Percentiles rank a stretch among this genome's conserved stretches.
phyloP scores from a whole-genome alignment of 2,888 invertebrate species.

The Harpalus rufipes region DNA sequence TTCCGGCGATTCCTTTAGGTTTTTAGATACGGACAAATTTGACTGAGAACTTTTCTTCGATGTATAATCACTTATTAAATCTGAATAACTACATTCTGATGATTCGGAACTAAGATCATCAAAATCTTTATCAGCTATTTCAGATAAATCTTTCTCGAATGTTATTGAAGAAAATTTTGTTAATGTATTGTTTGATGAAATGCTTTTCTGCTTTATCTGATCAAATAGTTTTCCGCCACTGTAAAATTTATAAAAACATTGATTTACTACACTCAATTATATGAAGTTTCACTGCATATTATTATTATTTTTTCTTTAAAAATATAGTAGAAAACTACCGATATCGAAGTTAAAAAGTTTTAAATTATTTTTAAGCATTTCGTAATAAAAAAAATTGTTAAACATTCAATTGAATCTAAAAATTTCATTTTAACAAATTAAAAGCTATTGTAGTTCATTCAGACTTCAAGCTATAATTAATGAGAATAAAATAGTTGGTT shows the following conservation, averaged over 20 bases:
- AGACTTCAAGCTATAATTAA: too few relatives aligned
- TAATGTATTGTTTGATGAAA: constrained; percentile 1
- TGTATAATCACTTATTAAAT: constrained; percentile 75
- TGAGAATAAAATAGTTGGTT: too few relatives aligned
- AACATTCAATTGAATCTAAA: too few relatives aligned
- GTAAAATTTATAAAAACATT: constrained; percentile 69
- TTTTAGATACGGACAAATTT: constrained; percentile 49
- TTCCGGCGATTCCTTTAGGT: constrained; percentile 29
- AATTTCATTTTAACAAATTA: too few relatives aligned
- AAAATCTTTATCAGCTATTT: constrained; percentile 53
- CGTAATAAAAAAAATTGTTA: too few relatives aligned
- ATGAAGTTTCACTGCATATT: too few relatives aligned
- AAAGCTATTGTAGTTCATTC: too few relatives aligned
- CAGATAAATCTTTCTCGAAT: constrained; percentile 54
- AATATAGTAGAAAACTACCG: too few relatives aligned
- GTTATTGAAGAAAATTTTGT: constrained; percentile 48
- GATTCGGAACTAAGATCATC: constrained; percentile 65
- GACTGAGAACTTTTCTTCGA: constrained; percentile 68
- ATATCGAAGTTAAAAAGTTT: too few relatives aligned
- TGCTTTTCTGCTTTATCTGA: constrained; percentile 72
- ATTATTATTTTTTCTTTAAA: too few relatives aligned
- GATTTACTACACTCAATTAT: background rate
- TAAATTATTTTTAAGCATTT: too few relatives aligned
- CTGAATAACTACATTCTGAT: constrained; percentile 76
- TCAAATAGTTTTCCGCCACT: constrained; percentile 77